Evolutionary conservation across 2,888 invertebrate genomes (phyloP), one percentile per base, ranked within the genome.

Genomic region (Lochmaea crataegi): DNA sequence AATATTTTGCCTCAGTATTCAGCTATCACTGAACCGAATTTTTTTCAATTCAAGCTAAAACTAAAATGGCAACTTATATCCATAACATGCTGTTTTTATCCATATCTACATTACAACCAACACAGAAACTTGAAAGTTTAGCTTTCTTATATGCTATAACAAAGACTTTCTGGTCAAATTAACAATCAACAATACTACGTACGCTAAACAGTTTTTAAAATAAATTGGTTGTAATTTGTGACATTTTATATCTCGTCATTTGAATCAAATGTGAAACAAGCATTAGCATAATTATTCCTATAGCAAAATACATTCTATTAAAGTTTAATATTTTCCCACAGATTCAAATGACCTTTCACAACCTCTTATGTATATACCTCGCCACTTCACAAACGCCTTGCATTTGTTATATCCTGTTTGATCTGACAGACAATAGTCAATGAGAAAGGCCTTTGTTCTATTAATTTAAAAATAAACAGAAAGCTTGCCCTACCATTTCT

Each of bases 41-140:
- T 57, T 53, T 65, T 7, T 69, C 73, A 76, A 66, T 74, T 76
- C 73, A 82, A 83, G 82, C 83, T 81, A 80, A 75, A 83, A 80
- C 82, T 79, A 84, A 83, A 81, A 80, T 77, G 78, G 83, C 82
- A 83, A 84, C 81, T 80, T 80, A 81, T 80, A 80, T 79, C 77
- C 82, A 83, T 80, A 80, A 82, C 85, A 85, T 85, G 85, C 85
- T 80, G 76, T 78, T 53, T 53, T 61, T 74, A 79, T 81, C 78
- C 78, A 79, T 79, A 78, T 76, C 76, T 76, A 76, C 76, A 71
- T 57, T 18, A 57, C 53, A 63, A 38, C 18, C 42, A 42, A 42
- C 61, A 63, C 61, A 63, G 42, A 63, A 63, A 63, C n/a, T n/a
- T 60, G 14, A 6, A 38, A 16, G 32, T 60, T 14, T 32, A 11